Evolutionary conservation across 2,888 invertebrate species (phyloP), one percentile per base, ranked within the genome.

Genomic region (Lasius platythorax): DNA sequence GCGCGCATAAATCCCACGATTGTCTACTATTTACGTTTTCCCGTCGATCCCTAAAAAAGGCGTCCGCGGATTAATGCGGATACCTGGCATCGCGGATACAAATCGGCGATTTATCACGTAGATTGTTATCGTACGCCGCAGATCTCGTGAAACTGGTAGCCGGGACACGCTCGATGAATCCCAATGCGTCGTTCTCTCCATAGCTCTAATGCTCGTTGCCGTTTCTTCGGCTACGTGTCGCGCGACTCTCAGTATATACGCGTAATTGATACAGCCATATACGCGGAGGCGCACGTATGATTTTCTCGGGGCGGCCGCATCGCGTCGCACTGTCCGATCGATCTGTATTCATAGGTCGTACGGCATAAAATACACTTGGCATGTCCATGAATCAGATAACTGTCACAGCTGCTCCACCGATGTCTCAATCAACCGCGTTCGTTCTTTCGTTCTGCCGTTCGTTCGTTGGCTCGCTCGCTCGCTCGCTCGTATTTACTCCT

Each of bases 331-430:
- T 88, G 89, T 78, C 91, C 92, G 93, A 94, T 94, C 94, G 94
- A 95, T 95, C 95, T 94, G 95, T 95, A 95, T 95, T 95, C 95
- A 94, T 94, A 95, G 94, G 94, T 94, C 94, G 95, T 95, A 94
- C 94, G 92, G 93, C 93, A 94, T 94, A 95, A 95, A 95, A 94
- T 95, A 94, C 94, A 94, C 93, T 93, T 93, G 95, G 94, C 93
- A 95, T 95, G 94, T 95, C 94, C 95, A 95, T 95, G 95, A 95
- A 95, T 95, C 95, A 95, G 95, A 95, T 95, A 95, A 94, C 95
- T 94, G 94, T 95, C 95, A 94, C 94, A 92, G 94, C 91, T 92
- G 93, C 92, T 94, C 91, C 89, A 88, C 90, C 93, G 93, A 95
- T 94, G 94, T 95, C 95, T 95, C 95, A 95, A 95, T 95, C 94